These are phyloP conservation scores for Junonia oenone DNA, from an alignment of 2,888 invertebrate genomes.

Conservation along the genomic window DNA sequence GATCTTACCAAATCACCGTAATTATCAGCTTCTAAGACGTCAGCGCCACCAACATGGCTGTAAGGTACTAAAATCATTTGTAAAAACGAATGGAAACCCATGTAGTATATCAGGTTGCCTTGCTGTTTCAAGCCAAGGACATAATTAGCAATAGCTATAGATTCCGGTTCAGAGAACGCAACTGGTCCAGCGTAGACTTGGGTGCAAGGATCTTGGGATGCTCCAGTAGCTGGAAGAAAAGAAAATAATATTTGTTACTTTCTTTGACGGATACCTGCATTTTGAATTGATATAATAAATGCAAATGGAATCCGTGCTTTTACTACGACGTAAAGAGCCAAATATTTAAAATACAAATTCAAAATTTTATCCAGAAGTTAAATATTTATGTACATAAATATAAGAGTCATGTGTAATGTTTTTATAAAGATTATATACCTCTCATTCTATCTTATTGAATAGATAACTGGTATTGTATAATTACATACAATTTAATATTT, in stretches of 20 bases:
- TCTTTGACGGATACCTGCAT: no score
- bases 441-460: no score
- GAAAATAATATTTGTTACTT: not conserved
- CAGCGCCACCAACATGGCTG: conserved; percentile 51
- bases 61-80: conserved; percentile 84
- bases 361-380: no score
- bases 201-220: conserved; percentile 55
- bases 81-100: conserved; percentile 84
- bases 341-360: no score
- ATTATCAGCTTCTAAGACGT: conserved; percentile 43
- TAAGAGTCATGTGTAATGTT: no score
- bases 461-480: no score
- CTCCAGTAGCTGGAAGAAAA: conserved; percentile 47
- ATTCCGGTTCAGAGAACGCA: conserved; percentile 80
- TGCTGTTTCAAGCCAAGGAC: conserved; percentile 39
- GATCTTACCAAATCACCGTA: conserved; percentile 42
- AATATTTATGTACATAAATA: no score
- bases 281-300: no score
- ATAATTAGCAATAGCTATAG: conserved; percentile 47
- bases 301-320: no score
- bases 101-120: conserved; percentile 58
- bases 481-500: no score
- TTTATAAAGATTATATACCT: no score
- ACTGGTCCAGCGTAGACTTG: conserved; percentile 72
- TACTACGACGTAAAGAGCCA: no score